phyloP scores from a whole-genome alignment of 2,888 invertebrate genomes.

The Meta bourneti region DNA sequence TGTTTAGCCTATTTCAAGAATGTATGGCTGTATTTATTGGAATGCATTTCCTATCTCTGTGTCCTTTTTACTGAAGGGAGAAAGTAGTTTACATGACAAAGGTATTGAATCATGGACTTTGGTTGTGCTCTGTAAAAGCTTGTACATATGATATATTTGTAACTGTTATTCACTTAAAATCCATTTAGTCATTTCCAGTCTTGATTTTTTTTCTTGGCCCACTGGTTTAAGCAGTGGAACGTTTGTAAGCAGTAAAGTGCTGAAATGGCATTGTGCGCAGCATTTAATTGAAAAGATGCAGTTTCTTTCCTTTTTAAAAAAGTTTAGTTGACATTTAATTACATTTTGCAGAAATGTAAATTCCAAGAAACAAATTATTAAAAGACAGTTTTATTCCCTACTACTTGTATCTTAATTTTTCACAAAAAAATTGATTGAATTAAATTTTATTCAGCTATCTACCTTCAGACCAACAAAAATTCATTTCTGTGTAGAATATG shows the following conservation, averaged over 20 bases:
- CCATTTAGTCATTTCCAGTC: conserved; percentile 64
- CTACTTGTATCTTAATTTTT: not conserved
- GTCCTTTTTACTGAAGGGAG: conserved; percentile 22
- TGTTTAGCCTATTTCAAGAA: not conserved
- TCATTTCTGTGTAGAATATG: not conserved
- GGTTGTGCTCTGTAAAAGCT: conserved; percentile 61
- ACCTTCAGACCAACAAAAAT: not conserved
- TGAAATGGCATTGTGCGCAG: conserved; percentile 7
- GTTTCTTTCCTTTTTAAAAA: not conserved
- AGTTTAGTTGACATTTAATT: not conserved
- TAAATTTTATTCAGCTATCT: not conserved
- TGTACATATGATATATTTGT: conserved; percentile 65
- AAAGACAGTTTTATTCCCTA: not conserved
- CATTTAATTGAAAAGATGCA: not conserved
- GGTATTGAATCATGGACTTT: conserved; percentile 60
- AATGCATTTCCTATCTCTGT: conserved; percentile 52
- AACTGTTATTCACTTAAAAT: conserved; percentile 59
- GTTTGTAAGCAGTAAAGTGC: not conserved
- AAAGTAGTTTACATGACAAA: conserved; percentile 56
- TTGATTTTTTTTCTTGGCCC: conserved; percentile 22
- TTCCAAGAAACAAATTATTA: not conserved
- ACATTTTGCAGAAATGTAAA: not conserved
- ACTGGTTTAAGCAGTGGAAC: conserved; percentile 67
- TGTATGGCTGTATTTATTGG: not conserved
- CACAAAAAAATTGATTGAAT: not conserved